These are phyloP conservation scores for Microcebus jonahi DNA, from an alignment of 2,113 vertebrate species.

Conservation along the genomic window DNA sequence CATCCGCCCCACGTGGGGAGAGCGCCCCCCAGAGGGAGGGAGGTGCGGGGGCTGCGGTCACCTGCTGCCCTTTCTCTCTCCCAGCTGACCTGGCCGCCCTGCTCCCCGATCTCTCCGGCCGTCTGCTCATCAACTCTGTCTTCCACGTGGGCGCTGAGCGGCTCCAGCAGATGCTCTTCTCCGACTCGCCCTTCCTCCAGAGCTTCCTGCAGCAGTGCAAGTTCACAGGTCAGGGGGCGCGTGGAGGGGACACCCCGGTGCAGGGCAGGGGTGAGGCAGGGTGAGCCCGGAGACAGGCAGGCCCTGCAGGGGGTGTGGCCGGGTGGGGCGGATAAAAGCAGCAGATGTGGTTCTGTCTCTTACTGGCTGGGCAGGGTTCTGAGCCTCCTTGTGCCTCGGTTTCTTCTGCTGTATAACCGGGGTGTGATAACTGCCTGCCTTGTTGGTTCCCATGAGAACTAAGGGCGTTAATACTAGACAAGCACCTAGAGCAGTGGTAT, in stretches of 20 bases:
- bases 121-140: conserved; percentile 89
- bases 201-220: conserved; percentile 91
- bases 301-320: accelerated
- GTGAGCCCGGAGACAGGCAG: background rate
- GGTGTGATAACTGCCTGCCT: background rate
- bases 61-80: background rate
- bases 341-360: background rate
- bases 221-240: conserved; percentile 88
- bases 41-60: accelerated
- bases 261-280: accelerated
- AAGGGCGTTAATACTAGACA: background rate
- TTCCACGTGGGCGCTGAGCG: conserved; percentile 90
- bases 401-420: background rate
- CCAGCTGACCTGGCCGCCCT: conserved; percentile 90
- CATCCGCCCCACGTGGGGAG: background rate
- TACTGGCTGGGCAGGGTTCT: background rate
- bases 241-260: accelerated
- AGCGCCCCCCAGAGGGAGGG: background rate
- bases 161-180: conserved; percentile 92
- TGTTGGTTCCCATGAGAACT: background rate
- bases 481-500: background rate
- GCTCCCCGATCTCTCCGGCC: conserved; percentile 88
- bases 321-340: background rate
- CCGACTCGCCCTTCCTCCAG: conserved; percentile 91
- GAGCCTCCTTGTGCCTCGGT: background rate